Evolutionary conservation across 1,140 invertebrate genomes (phyloP).

Genomic region (Formica selysi): DNA sequence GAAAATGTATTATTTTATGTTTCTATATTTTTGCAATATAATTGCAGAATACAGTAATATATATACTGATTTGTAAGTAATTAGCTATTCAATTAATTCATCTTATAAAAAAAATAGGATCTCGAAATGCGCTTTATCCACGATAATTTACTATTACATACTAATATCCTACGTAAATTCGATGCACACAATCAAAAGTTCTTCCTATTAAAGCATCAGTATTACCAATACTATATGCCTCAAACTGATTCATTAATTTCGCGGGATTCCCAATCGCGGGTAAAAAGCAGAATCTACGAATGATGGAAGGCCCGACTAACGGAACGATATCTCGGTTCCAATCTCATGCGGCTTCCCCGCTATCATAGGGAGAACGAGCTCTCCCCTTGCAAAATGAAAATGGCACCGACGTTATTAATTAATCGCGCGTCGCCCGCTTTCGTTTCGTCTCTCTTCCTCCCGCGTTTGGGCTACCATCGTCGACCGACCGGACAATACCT

Average conservation of each 20-base stretch:
- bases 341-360: slow-evolving; percentile 8
- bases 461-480: slow-evolving; percentile 30
- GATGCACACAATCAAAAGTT: slow-evolving; percentile 18
- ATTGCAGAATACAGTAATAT: neutral
- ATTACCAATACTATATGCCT: neutral
- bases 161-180: neutral
- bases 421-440: slow-evolving; percentile 70
- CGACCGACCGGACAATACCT: slow-evolving; percentile 70
- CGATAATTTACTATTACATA: neutral
- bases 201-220: slow-evolving; percentile 37
- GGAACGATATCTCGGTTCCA: slow-evolving; percentile 26
- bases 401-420: slow-evolving; percentile 78
- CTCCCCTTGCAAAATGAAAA: slow-evolving; percentile 66
- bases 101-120: neutral
- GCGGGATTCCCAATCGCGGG: slow-evolving; percentile 13
- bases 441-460: neutral
- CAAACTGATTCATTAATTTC: slow-evolving; percentile 71
- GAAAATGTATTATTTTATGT: slow-evolving; percentile 45
- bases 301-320: slow-evolving; percentile 8
- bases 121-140: neutral
- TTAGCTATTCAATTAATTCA: slow-evolving; percentile 20
- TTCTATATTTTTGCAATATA: slow-evolving; percentile 26
- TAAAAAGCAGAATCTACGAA: slow-evolving; percentile 48
- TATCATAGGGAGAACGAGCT: neutral
- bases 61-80: neutral